Percentiles rank a stretch among this genome's conserved stretches.
Evolutionary conservation across 2,888 invertebrate genomes (phyloP).

Genomic region (Noctua comes): DNA sequence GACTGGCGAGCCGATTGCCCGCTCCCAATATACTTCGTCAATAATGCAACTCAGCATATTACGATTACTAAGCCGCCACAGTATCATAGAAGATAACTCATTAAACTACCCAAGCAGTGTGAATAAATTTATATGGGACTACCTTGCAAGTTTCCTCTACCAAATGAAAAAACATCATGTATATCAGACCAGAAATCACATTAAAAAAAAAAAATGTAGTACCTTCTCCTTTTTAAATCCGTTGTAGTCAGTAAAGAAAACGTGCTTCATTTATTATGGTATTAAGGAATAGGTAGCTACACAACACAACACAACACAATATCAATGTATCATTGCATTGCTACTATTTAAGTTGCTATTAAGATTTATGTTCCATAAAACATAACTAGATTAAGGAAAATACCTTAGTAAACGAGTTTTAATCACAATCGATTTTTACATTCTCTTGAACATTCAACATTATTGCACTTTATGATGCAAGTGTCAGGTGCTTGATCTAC

Average conservation of each 20-base stretch:
- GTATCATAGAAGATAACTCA: too few species aligned
- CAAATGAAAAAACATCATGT: background rate
- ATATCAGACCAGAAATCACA: background rate
- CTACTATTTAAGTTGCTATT: background rate
- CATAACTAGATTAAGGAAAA: slow-evolving; percentile 24
- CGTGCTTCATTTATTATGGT: background rate
- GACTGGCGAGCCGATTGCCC: too few species aligned
- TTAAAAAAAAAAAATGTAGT: background rate
- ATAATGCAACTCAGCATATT: too few species aligned
- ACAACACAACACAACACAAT: background rate
- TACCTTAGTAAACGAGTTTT: slow-evolving; percentile 29
- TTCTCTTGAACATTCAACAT: slow-evolving; percentile 16
- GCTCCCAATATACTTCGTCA: too few species aligned
- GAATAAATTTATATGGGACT: too few species aligned
- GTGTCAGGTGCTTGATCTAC: slow-evolving; percentile 3
- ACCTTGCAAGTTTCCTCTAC: background rate
- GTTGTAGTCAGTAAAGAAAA: background rate
- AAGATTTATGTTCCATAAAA: slow-evolving; percentile 14
- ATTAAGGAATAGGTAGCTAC: background rate
- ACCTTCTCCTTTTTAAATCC: background rate
- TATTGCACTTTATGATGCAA: slow-evolving; percentile 29
- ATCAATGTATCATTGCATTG: background rate
- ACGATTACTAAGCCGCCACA: too few species aligned
- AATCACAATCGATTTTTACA: slow-evolving; percentile 21
- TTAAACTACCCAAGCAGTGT: too few species aligned